Conservation (phyloP, 2,797 vertebrate species). For the Sebastes taczanowskii region DNA sequence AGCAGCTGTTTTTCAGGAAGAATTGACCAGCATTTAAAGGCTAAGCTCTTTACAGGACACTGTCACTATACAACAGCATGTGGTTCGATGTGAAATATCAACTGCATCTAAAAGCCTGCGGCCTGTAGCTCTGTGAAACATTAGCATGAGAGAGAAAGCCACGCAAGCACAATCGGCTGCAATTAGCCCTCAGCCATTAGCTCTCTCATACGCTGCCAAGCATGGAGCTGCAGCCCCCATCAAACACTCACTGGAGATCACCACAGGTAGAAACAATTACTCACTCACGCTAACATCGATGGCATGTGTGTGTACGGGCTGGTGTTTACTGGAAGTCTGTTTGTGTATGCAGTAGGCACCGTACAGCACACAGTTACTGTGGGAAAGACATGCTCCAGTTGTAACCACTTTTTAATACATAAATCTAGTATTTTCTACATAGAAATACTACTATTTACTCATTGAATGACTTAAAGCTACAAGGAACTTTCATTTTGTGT, state of each 20-base stretch:
- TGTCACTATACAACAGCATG: constrained; percentile 31
- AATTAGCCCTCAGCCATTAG: constrained; percentile 76
- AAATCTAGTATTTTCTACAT: not conserved
- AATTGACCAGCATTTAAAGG: not conserved
- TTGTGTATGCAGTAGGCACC: not conserved
- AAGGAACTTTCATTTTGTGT: not conserved
- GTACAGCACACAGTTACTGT: not conserved
- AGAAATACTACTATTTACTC: not conserved
- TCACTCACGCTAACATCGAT: constrained; percentile 60
- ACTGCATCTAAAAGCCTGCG: constrained; percentile 56
- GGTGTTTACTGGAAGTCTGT: constrained; percentile 22
- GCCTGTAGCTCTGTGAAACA: constrained; percentile 59
- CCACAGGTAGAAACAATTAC: constrained; percentile 77
- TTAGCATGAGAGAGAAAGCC: constrained; percentile 59
- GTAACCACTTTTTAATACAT: not conserved
- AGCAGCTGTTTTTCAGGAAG: not conserved
- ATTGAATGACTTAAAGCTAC: not conserved
- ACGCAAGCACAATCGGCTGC: constrained; percentile 66
- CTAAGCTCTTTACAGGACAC: constrained; percentile 1
- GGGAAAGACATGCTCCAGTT: not conserved
- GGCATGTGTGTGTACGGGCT: constrained; percentile 26
- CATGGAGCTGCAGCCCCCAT: constrained; percentile 66
- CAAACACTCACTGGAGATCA: constrained; percentile 60
- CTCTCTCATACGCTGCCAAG: constrained; percentile 75
- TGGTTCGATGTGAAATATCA: constrained; percentile 55